Evolutionary conservation across 2,888 invertebrate species (phyloP), one percentile per base, ranked within the genome.

Genomic region (Stenolophus ochropezus): DNA sequence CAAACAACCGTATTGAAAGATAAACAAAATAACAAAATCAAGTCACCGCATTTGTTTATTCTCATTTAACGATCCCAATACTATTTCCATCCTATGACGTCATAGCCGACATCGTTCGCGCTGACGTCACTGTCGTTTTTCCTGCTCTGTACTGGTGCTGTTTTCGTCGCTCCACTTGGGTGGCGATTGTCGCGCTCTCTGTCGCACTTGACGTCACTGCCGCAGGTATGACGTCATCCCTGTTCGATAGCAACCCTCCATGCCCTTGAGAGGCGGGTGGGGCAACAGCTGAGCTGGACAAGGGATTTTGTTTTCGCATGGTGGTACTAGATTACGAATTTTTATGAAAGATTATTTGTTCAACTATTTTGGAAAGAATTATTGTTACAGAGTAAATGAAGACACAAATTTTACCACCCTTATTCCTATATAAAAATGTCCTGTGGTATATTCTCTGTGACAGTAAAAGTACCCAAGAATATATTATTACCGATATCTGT

Each of bases 131-230:
- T 23, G 4, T 61, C 23, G 25, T 61, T 14, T 61, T 61, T 14
- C 25, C 18, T 16, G 5, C 20, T 61, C 25, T 20, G 8, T 61
- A 11, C 11, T n/a, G n/a, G 1, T 27, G 21, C 33, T 14, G 21
- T 73, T 49, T 16, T 20, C 2, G 20, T 73, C 21, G 6, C 20
- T 8, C 47, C 21, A 18, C 14, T 3, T 1, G 25, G 20, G 8
- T 73, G 14, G 1, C 8, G 8, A 2, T 49, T 5, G 6, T 8
- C 47, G 20, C 3, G 18, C n/a, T 73, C 73, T 73, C 21, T 47
- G 73, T 73, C 49, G 23, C 49, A 73, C 4, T 73, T 73, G 73
- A 73, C 73, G 73, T 73, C 73, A 73, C 49, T 47, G 11, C 42
- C 61, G 61, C 42, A 71, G 18, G 33, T 42, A 18, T 42, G 71